Conservation (phyloP, 2,888 invertebrate genomes). For the Brachycybe producta region DNA sequence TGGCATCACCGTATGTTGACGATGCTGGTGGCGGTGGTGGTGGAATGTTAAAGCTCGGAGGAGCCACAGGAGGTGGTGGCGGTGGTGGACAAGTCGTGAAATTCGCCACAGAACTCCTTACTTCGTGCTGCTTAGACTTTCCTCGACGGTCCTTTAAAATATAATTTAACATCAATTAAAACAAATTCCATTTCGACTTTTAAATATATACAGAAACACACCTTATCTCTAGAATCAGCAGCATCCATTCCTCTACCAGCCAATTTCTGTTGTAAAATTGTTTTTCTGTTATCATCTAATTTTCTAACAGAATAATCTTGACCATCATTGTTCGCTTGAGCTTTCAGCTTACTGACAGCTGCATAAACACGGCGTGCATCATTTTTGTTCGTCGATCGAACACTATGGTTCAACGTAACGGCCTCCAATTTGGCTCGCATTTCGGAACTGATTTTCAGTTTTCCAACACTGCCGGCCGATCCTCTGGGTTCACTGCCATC, state of each 20-base stretch:
- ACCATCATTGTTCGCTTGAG: conserved; percentile 17
- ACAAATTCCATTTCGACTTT: background rate
- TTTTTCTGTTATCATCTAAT: conserved; percentile 68
- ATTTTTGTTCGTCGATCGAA: conserved; percentile 40
- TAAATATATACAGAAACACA: background rate
- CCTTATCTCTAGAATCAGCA: background rate
- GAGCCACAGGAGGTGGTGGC: conserved; percentile 32
- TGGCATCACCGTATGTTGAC: conserved; percentile 21
- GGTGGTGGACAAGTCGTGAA: conserved; percentile 40
- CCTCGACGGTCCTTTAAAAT: background rate
- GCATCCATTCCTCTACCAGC: conserved; percentile 33
- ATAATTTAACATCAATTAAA: background rate
- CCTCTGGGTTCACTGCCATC: conserved; percentile 41
- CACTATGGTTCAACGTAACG: conserved; percentile 76
- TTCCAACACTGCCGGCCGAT: conserved; percentile 76
- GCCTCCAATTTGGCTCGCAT: conserved; percentile 74
- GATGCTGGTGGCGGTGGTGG: conserved; percentile 24
- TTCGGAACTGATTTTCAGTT: conserved; percentile 76
- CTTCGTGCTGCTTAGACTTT: conserved; percentile 4
- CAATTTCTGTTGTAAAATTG: conserved; percentile 72
- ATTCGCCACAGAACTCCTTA: background rate
- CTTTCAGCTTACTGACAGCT: conserved; percentile 19
- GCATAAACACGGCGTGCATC: conserved; percentile 19
- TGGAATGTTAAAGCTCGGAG: conserved; percentile 20
- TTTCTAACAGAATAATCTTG: conserved; percentile 49